phyloP scores from a whole-genome alignment of 2,888 invertebrate species.

The Iphiclides podalirius region DNA sequence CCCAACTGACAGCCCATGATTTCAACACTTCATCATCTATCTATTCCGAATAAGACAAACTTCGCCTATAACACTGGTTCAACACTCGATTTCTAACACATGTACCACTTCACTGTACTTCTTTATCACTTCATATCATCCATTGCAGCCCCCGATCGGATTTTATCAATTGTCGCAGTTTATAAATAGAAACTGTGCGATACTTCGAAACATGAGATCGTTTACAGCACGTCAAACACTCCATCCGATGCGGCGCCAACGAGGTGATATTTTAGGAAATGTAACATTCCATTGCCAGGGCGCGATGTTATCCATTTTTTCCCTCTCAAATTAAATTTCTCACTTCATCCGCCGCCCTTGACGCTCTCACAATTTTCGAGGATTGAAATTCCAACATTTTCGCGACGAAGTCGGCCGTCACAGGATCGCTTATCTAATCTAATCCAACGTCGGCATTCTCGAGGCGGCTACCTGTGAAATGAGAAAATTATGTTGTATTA shows the following conservation, averaged over 20 bases:
- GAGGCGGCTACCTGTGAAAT: conserved; percentile 42
- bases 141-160: conserved; percentile 5
- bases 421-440: conserved; percentile 42
- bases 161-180: neutral
- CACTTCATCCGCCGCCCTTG: conserved; percentile 17
- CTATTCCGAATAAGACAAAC: conserved; percentile 21
- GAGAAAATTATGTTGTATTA: conserved; percentile 39
- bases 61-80: conserved; percentile 17
- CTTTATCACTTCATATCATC: conserved; percentile 1
- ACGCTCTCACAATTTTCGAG: conserved; percentile 11
- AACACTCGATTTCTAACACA: conserved; percentile 19
- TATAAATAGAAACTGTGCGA: neutral
- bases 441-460: conserved; percentile 33
- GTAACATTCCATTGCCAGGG: conserved; percentile 1
- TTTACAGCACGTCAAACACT: neutral
- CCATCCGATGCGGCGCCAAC: neutral
- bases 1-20: conserved; percentile 89
- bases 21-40: conserved; percentile 28
- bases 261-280: neutral
- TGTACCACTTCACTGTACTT: neutral
- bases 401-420: conserved; percentile 20
- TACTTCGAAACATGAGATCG: neutral
- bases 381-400: conserved; percentile 22
- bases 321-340: conserved; percentile 21
- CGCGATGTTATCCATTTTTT: conserved; percentile 10